Base-by-base conservation (phyloP, 2,113 vertebrate genomes). In the Alligator mississippiensis region DNA sequence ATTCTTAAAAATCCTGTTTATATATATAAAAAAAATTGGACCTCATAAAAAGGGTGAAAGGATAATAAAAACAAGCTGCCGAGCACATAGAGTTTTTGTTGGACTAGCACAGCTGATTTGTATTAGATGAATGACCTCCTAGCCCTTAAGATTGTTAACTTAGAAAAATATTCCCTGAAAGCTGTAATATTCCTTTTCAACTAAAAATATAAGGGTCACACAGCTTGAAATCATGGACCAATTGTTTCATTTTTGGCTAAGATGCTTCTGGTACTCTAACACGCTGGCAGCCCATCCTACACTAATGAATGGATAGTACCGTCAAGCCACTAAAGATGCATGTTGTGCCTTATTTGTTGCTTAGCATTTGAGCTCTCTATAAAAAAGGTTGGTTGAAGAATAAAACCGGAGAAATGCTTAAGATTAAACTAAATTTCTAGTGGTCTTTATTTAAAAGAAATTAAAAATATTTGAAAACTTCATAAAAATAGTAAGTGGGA, bases 161-260 rank as follows among this genome's bases (percentile, higher is more conserved):
- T 97, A 97, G 97, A 97, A 98, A 98, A 98, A 98, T 98, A 98
- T 97, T 98, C 98, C 97, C 97, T 98, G 98, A 98, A 98, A 98
- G 97, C 97, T 97, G 95, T 96, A 98, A 98, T 98, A 97, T 97
- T 98, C 96, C 95, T 98, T 98, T 98, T 98, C 93, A 96, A 93
- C 97, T 96, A 82, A 96, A 97, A 97, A 98, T 98, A 93, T 94
- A 97, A 96, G 96, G 92, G 80, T 2, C 7, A 5, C 96, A 87
- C 96, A 94, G 96, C 92, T 97, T 95, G 94, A 94, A 97, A 96
- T 91, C 75, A 18, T 93, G 94, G 96, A 90, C 64, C 90, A 93
- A 92, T 90, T 95, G 93, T 94, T 97, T 91, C 34, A 92, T 96
- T 97, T 98, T 96, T 89, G 94, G 87, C 86, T 95, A 54, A 90